Evolutionary conservation across 2,113 vertebrate genomes (phyloP), one percentile per base, ranked within the genome.

Genomic region (Eurypyga helias): DNA sequence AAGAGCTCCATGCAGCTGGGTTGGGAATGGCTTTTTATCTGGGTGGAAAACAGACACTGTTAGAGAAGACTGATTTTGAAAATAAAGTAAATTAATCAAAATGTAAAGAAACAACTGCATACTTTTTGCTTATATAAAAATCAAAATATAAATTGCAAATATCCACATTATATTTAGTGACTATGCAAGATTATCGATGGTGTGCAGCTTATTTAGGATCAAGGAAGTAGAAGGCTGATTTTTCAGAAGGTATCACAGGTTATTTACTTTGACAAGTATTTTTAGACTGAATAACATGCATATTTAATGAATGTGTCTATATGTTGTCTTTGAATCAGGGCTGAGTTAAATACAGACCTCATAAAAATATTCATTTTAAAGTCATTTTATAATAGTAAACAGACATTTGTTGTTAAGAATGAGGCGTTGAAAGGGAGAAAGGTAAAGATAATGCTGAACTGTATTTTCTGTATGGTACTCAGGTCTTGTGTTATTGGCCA

Each of bases 251-350:
- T 92, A 79, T 85, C 73, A 82, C 48, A 69, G 48, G 34, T 87
- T 95, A 82, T 91, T 93, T 90, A 90, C 48, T 79, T 87, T 52
- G 51, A 79, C 57, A 87, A 82, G 45, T 79, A 71, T 85, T 93
- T 94, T 94, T 87, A 91, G 57, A n/a, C 17, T 64, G 33, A 85
- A 67, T 64, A 70, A 62, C 17, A 29, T 90, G 38, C 24, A 79
- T 88, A 93, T 86, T 91, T 96, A 83, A 71, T 76, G 49, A 93
- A 93, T 76, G 17, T 54, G 17, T 41, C 46, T 36, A 61, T 73
- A 65, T 13, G 70, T 77, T 94, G 24, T 69, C 61, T 95, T 80
- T 91, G 52, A 95, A 82, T 87, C 4, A 65, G 9, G 10, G 26
- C 15, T 93, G 29, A 84, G 55, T 57, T 91, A 84, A 91, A 71